Evolutionary conservation across 2,797 vertebrate species (phyloP), one percentile per base, ranked within the genome.

Genomic region (Vultur gryphus): DNA sequence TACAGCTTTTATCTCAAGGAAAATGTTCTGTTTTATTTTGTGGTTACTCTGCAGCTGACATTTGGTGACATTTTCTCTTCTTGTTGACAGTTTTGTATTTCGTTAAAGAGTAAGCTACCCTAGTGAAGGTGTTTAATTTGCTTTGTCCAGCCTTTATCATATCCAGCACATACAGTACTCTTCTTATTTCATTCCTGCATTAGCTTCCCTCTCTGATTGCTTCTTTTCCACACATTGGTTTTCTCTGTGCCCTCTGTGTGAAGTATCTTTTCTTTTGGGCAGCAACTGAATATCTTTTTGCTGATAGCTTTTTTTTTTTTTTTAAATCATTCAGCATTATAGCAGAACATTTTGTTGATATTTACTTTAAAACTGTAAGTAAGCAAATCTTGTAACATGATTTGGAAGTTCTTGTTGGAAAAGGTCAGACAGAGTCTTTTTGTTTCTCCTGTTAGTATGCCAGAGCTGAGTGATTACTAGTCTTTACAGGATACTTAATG

Each of bases 41-140:
- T 69, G 71, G 48, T 48, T 93, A 75, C 93, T 94, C 86, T 94
- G 62, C 62, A 91, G 80, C 83, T 98, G 97, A 97, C 95, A 97
- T 97, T 97, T 95, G 84, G 78, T 97, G 96, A 97, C 96, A 98
- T 97, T 98, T 98, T 96, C 92, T 87, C 59, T 93, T 91, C 81
- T 80, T 94, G 52, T 85, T 97, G 95, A 97, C 87, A 91, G 85
- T 33, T 93, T 77, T 57, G 28, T 66, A 24, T 57, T 85, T 78
- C 13, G 14, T 94, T 94, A 87, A 76, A 87, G 33, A 96, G 64
- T 48, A 81, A 87, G 75, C 59, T 91, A 78, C 49, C 83, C 20
- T 8, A 65, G 28, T 76, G 54, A 86, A 84, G 58, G 35, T 59
- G 62, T 90, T 96, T 94, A 87, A 93, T 96, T 97, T 96, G 77